Base-by-base conservation (phyloP, 2,797 vertebrate species). In the Clarias platycephalus region DNA sequence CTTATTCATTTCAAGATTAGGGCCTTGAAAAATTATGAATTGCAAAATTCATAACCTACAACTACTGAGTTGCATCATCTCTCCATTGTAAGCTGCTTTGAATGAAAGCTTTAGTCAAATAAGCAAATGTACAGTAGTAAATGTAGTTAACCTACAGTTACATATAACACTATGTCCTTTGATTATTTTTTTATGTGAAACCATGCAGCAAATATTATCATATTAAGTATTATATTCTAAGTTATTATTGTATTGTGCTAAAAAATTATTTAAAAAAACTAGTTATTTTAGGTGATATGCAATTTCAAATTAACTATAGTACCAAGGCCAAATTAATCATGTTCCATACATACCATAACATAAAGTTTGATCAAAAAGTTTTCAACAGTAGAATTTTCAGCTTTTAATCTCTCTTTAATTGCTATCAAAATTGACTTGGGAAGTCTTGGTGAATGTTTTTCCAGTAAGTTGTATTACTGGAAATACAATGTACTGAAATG, bases 21-120 rank as follows among this genome's bases (percentile, higher is more conserved):
- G 49, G 34, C 5, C 20, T 60, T 64, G 13, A 80, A n/a, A n/a
- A n/a, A n/a, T n/a, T n/a, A n/a, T n/a, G n/a, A n/a, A n/a, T n/a
- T n/a, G 60, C 60, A 80, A 49, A n/a, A 5, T n/a, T 64, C 53
- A 44, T 63, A 40, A 80, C 60, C 60, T 28, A 28, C 60, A 80
- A 49, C 24, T 20, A 79, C 60, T 49, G 24, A 64, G 77, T 49
- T 80, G 77, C 22, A 49, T 49, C 8, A 1, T 49, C 5, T 7
- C 40, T 49, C n/a, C 49, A 5, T 66, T 66, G n/a, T 78, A n/a
- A 62, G 70, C 70, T 7, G 22, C 58, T 22, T 60, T 16, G 16
- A 4, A 20, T 58, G 44, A 49, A 49, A 10, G 2, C 44, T 12
- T 49, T 1, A 49, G 9, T 49, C 44, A 44, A 44, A 49, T 49